These are phyloP conservation scores for Poliocrania exsul DNA, from an alignment of 2,797 vertebrate species.

Conservation along the genomic window DNA sequence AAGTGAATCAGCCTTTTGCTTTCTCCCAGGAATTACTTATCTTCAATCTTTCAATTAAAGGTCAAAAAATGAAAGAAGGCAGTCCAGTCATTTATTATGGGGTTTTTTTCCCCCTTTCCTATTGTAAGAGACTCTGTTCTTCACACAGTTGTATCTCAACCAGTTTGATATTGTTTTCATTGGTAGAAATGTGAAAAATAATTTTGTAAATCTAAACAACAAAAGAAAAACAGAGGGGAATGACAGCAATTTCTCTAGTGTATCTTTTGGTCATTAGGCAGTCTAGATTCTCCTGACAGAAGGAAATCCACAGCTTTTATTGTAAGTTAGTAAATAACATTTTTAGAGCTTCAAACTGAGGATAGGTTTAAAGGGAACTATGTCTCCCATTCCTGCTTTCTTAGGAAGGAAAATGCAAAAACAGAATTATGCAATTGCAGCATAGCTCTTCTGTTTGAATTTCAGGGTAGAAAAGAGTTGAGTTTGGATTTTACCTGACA, in stretches of 20 bases:
- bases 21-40: conserved; percentile 78
- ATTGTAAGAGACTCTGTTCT: conserved; percentile 39
- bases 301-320: background rate
- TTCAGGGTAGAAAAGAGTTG: background rate
- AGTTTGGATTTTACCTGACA: background rate
- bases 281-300: background rate
- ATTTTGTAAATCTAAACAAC: conserved; percentile 36
- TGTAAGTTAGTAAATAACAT: background rate
- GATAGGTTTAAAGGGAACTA: background rate
- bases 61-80: conserved; percentile 76
- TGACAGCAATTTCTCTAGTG: background rate
- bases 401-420: background rate
- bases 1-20: conserved; percentile 79
- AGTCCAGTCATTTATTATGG: conserved; percentile 59
- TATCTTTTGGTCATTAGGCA: background rate
- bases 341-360: background rate
- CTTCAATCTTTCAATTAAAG: conserved; percentile 84
- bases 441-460: background rate
- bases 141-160: conserved; percentile 27
- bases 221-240: background rate
- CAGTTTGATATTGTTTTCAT: conserved; percentile 34
- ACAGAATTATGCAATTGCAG: background rate
- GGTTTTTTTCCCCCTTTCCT: background rate
- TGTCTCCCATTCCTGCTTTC: background rate
- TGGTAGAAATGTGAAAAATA: conserved; percentile 44